These are phyloP conservation scores for Dione juno DNA, from an alignment of 2,888 invertebrate genomes.

Conservation along the genomic window DNA sequence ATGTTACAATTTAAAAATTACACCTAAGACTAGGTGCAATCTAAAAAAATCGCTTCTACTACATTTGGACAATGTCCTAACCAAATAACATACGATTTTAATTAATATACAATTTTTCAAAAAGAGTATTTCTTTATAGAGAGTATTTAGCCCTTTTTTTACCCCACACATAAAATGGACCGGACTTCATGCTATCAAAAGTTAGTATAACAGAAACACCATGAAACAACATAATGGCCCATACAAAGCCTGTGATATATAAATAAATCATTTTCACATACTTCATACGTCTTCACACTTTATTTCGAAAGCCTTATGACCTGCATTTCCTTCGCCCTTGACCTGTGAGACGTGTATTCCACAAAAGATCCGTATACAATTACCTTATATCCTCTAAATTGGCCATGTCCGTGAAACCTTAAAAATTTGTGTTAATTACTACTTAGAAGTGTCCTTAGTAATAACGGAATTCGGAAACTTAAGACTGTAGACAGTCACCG, in stretches of 20 bases:
- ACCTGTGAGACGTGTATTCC: conserved; percentile 31
- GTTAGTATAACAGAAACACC: no score
- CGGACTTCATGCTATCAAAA: no score
- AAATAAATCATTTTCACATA: neutral
- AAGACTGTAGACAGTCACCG: conserved; percentile 9
- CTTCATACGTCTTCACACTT: neutral
- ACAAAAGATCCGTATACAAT: conserved; percentile 38
- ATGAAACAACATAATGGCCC: no score
- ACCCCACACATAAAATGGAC: no score
- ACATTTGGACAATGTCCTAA: no score
- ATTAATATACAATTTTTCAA: no score
- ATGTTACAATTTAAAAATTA: no score
- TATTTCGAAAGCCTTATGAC: neutral
- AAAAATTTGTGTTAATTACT: conserved; percentile 36
- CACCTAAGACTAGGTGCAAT: no score
- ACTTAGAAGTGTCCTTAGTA: conserved; percentile 34
- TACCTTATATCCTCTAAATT: conserved; percentile 42
- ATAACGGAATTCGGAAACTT: conserved; percentile 29
- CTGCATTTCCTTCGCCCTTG: conserved; percentile 30
- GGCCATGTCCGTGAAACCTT: conserved; percentile 43
- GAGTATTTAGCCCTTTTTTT: no score
- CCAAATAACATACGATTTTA: no score
- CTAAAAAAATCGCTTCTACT: no score
- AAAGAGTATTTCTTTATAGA: no score
- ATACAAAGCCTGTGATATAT: neutral